Evolutionary conservation across 2,888 invertebrate species (phyloP), one percentile per base, ranked within the genome.

Genomic region (Thera britannica): DNA sequence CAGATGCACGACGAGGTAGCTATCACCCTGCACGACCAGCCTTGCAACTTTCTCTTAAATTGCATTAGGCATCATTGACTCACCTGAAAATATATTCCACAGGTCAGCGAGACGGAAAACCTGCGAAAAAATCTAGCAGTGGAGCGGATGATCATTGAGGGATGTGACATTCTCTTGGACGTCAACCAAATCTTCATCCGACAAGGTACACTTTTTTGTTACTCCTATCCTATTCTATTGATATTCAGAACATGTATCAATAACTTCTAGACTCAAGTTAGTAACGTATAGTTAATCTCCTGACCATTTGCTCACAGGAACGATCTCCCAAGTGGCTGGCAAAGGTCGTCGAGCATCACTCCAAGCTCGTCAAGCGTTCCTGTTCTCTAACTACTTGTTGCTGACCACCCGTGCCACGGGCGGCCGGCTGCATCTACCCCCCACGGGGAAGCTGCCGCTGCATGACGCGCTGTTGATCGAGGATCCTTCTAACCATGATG

Each of bases 181-280:
- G 98, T 98, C 35, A 98, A 98, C 88, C 98, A 98, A 94, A 97
- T 98, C 44, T 98, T 98, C 89, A 98, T 98, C 52, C 94, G 98
- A 75, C 98, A 98, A 96, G 97, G 97, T 96, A 85, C 9, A 1
- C 7, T 7, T 7, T 9, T 2, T 9, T 23, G 23, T 23, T 23
- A 23, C 23, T 23, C 23, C 23, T 23, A 23, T 23, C 23, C 23
- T 23, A 23, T 1, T 0, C 23, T 23, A 23, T 23, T 23, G 23
- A 23, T 23, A 23, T 23, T 23, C 23, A 23, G 23, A 23, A 23
- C 23, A 23, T 1, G 23, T 23, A 23, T 1, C 23, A 23, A 1
- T 1, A 23, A 46, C 44, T 2, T 9, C 9, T 46, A 9, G 4
- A 41, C 6, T 41, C 41, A 41, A 6, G 23, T 23, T 23, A 1